These are phyloP conservation scores for Caenorhabditis panamensis DNA, from an alignment of 2,888 invertebrate species.

Conservation along the genomic window DNA sequence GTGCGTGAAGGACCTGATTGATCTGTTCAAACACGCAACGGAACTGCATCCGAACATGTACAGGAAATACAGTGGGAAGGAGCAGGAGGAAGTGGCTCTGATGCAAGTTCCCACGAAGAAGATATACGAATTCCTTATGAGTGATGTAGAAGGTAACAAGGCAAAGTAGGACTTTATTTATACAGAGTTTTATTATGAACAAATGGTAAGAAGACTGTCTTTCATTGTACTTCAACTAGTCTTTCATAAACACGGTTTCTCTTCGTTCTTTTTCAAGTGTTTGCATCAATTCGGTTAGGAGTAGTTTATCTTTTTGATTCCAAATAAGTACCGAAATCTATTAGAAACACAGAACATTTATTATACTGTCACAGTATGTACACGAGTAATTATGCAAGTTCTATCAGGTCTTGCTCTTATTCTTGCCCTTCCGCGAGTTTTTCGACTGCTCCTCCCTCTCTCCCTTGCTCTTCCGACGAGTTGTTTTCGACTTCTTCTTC, in stretches of 20 bases:
- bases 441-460: conserved; percentile 6
- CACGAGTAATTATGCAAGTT: background rate
- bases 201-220: too few species aligned
- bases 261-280: too few species aligned
- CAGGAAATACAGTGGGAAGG: conserved; percentile 29
- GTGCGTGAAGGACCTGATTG: conserved; percentile 20
- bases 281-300: too few species aligned
- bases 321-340: too few species aligned
- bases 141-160: too few species aligned
- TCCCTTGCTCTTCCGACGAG: background rate
- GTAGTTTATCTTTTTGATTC: too few species aligned
- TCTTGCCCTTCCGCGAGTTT: background rate
- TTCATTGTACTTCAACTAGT: too few species aligned
- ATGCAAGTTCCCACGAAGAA: conserved; percentile 31
- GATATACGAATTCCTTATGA: conserved; percentile 21
- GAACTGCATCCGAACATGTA: conserved; percentile 23
- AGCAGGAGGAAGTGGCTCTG: conserved; percentile 17
- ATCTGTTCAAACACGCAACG: conserved; percentile 7
- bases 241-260: too few species aligned
- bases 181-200: too few species aligned
- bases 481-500: background rate
- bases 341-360: too few species aligned
- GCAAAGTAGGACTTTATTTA: too few species aligned
- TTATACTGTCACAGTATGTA: too few species aligned
- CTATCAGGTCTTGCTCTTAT: background rate